A percentile compares a stretch with the other conserved stretches of the same genome.
Evolutionary conservation across 2,797 vertebrate genomes (phyloP).

Genomic region (Netta rufina): DNA sequence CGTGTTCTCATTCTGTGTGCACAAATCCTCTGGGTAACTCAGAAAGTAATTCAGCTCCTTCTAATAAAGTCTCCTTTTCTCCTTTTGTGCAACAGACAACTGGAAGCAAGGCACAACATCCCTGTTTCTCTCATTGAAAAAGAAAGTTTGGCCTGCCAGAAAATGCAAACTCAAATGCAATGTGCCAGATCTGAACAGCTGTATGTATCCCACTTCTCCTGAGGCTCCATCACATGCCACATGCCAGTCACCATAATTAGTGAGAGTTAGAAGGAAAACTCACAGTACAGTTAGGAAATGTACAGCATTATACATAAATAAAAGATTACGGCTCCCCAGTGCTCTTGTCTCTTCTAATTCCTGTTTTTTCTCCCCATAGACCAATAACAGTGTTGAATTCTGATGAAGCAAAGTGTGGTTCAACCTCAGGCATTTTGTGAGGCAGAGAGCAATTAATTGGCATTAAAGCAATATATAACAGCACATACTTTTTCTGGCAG

Average conservation of each 20-base stretch:
- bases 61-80: neutral
- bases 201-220: conserved; percentile 33
- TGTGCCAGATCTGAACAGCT: conserved; percentile 46
- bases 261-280: conserved; percentile 23
- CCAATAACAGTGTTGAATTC: conserved; percentile 52
- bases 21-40: neutral
- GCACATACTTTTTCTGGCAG: neutral
- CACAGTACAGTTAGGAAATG: conserved; percentile 42
- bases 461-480: conserved; percentile 22
- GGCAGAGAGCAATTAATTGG: conserved; percentile 57
- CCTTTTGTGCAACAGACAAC: neutral
- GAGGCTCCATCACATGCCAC: conserved; percentile 46
- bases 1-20: neutral
- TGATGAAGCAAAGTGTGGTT: conserved; percentile 52
- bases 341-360: conserved; percentile 62
- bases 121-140: neutral
- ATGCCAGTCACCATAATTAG: conserved; percentile 59
- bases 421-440: conserved; percentile 58
- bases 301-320: conserved; percentile 67
- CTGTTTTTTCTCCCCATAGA: conserved; percentile 42
- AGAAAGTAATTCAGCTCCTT: neutral
- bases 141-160: neutral
- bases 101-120: neutral
- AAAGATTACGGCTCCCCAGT: conserved; percentile 59
- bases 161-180: neutral